Evolutionary conservation across 2,113 vertebrate species (phyloP).

Genomic region (Varanus komodoensis): DNA sequence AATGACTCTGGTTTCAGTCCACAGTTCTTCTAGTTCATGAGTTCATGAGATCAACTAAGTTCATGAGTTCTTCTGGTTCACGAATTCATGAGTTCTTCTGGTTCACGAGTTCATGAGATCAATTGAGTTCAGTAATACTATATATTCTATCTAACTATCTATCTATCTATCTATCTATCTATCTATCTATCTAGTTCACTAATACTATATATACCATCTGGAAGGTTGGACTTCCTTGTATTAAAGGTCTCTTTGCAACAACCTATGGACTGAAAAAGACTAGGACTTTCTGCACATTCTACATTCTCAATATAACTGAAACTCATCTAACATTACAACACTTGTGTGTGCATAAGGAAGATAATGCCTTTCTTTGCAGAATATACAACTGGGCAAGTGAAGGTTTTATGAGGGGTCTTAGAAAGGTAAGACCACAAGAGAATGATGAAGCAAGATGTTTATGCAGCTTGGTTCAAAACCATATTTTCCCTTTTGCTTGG

Average conservation of each 20-base stretch:
- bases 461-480: neutral
- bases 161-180: too few relatives aligned
- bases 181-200: too few relatives aligned
- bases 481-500: conserved; percentile 2
- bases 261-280: neutral
- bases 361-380: neutral
- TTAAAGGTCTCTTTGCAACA: neutral
- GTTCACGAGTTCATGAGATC: too few relatives aligned
- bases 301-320: neutral
- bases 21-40: too few relatives aligned
- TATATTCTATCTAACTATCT: too few relatives aligned
- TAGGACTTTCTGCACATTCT: neutral
- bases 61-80: too few relatives aligned
- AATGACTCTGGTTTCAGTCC: too few relatives aligned
- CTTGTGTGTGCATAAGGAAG: neutral
- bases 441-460: neutral
- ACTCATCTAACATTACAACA: neutral
- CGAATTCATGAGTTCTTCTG: too few relatives aligned
- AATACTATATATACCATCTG: neutral
- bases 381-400: neutral
- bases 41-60: too few relatives aligned
- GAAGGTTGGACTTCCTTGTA: neutral
- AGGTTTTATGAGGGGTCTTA: neutral
- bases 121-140: too few relatives aligned
- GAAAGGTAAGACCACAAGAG: neutral